Conservation (phyloP, 1,140 invertebrate species). For the Drosophila eugracilis region DNA sequence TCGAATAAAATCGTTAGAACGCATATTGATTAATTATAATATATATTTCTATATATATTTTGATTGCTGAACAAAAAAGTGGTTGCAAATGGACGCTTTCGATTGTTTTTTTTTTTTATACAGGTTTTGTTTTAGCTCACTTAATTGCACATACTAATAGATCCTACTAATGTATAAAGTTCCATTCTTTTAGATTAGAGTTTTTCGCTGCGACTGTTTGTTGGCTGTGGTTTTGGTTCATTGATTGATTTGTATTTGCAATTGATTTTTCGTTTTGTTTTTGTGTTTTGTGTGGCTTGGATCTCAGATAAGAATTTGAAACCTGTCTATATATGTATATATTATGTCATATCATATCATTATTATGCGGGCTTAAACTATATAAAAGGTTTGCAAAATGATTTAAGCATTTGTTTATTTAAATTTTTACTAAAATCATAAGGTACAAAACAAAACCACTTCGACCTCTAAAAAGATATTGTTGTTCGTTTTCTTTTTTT, state of each 20-base stretch:
- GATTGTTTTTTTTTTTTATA: constrained; percentile 17
- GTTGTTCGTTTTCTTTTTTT: constrained; percentile 1
- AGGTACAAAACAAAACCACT: constrained; percentile 35
- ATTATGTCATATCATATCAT: constrained; percentile 3
- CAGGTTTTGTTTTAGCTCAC: constrained; percentile 40
- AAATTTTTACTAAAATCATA: constrained; percentile 32
- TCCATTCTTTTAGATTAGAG: constrained; percentile 20
- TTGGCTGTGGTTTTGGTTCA: constrained; percentile 38
- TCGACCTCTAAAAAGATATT: neutral
- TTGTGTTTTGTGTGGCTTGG: constrained; percentile 27
- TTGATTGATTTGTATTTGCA: constrained; percentile 45
- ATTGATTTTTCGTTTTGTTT: constrained; percentile 24
- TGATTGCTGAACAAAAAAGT: neutral
- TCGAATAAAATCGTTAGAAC: constrained; percentile 5
- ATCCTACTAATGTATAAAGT: constrained; percentile 46
- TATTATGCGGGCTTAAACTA: constrained; percentile 18
- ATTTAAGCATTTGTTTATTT: constrained; percentile 22
- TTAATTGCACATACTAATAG: constrained; percentile 74
- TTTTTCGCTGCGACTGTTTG: constrained; percentile 17
- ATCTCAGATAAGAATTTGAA: constrained; percentile 61
- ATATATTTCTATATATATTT: constrained; percentile 1
- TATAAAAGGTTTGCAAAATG: constrained; percentile 7
- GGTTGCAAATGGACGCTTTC: neutral
- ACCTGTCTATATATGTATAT: constrained; percentile 55
- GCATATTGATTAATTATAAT: constrained; percentile 2